Conservation (phyloP, 2,888 invertebrate species). For the Nematopogon swammerdamellus region DNA sequence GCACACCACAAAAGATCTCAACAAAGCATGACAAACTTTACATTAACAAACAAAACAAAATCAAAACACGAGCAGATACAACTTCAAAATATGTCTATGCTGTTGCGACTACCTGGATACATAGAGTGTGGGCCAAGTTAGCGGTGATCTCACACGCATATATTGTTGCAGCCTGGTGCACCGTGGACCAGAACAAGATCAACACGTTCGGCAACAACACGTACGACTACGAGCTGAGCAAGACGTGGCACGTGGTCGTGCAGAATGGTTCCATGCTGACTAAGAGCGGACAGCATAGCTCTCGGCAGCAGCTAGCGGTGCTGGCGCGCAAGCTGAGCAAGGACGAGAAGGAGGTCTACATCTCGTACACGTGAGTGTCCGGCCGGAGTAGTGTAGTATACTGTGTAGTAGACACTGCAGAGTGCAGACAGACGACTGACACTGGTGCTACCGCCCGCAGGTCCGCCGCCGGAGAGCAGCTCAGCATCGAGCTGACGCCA, state of each 20-base stretch:
- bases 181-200: conserved; percentile 54
- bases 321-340: conserved; percentile 29
- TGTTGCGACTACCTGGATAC: too few species aligned
- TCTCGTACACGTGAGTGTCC: conserved; percentile 37
- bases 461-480: conserved; percentile 7
- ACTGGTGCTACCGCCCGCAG: too few species aligned
- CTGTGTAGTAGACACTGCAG: too few species aligned
- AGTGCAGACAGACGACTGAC: too few species aligned
- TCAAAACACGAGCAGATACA: too few species aligned
- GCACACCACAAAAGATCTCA: too few species aligned
- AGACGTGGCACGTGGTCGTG: conserved; percentile 62
- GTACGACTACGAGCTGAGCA: conserved; percentile 48
- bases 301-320: conserved; percentile 30
- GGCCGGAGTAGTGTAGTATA: too few species aligned
- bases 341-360: conserved; percentile 33
- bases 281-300: conserved; percentile 14
- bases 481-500: conserved; percentile 34
- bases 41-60: too few species aligned
- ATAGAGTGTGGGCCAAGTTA: too few species aligned
- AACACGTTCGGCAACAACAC: conserved; percentile 65
- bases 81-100: too few species aligned
- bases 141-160: background rate
- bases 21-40: too few species aligned
- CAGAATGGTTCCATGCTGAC: conserved; percentile 34
- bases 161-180: conserved; percentile 53